Conservation (phyloP, 2,113 vertebrate genomes). For the Pipa parva region DNA sequence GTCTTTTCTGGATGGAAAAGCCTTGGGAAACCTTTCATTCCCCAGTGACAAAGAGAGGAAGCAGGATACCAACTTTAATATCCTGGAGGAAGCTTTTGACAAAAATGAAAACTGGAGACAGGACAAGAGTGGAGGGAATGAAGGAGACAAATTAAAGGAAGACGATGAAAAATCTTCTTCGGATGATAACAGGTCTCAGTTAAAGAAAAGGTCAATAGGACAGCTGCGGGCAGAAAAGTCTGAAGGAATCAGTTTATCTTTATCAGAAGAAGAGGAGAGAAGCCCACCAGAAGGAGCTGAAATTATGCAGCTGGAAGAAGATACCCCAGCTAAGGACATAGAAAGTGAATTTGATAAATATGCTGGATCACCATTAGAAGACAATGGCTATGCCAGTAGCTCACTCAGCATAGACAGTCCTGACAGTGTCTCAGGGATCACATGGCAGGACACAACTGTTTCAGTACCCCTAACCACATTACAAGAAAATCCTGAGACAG, state of each 20-base stretch:
- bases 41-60: constrained; percentile 37
- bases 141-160: constrained; percentile 45
- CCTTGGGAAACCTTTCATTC: constrained; percentile 34
- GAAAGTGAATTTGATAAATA: constrained; percentile 22
- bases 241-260: constrained; percentile 22
- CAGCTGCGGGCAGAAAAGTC: constrained; percentile 26
- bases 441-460: constrained; percentile 46
- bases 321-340: constrained; percentile 1
- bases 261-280: constrained; percentile 51
- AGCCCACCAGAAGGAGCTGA: constrained; percentile 87
- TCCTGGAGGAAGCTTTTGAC: constrained; percentile 65
- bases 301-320: constrained; percentile 46
- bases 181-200: constrained; percentile 52
- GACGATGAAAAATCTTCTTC: constrained; percentile 34
- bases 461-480: neutral
- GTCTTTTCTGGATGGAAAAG: constrained; percentile 4
- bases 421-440: constrained; percentile 49
- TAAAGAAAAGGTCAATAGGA: constrained; percentile 54
- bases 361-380: constrained; percentile 73
- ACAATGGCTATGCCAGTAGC: constrained; percentile 75
- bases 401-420: constrained; percentile 74
- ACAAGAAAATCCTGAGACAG: neutral
- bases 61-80: constrained; percentile 89
- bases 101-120: constrained; percentile 84
- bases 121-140: constrained; percentile 48